Percentiles rank a stretch among this genome's conserved stretches.
phyloP scores from a whole-genome alignment of 2,888 invertebrate species.

The Acanthococcus lagerstroemiae region DNA sequence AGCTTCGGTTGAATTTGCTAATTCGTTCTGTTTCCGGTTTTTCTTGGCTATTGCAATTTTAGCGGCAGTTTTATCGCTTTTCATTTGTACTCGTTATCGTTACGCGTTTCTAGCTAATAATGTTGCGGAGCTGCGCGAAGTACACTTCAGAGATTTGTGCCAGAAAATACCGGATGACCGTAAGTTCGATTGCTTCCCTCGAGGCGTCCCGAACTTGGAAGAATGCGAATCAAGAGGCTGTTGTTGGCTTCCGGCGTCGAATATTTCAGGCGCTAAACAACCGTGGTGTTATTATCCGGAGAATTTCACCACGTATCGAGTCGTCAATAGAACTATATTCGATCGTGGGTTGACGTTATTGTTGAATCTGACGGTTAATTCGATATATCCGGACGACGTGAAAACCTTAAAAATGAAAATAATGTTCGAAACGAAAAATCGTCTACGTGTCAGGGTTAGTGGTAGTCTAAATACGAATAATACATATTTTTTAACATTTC shows the following conservation, averaged over 20 bases:
- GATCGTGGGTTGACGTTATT: conserved; percentile 51
- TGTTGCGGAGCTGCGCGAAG: background rate
- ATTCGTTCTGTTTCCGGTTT: no score
- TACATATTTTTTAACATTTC: no score
- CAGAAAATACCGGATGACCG: conserved; percentile 33
- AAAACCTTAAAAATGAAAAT: conserved; percentile 51
- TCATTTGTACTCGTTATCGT: no score
- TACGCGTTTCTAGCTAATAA: no score
- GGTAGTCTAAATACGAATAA: no score
- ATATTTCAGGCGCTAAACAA: conserved; percentile 40
- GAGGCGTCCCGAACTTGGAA: conserved; percentile 33
- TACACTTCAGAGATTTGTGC: conserved; percentile 9
- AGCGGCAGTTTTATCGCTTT: no score
- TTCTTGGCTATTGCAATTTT: no score
- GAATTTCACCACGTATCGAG: conserved; percentile 55
- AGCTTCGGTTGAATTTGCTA: no score
- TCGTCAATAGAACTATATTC: conserved; percentile 51
- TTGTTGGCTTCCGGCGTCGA: conserved; percentile 35
- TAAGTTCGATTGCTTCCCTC: conserved; percentile 38
- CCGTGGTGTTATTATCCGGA: conserved; percentile 67
- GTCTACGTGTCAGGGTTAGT: conserved; percentile 56
- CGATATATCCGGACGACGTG: conserved; percentile 58
- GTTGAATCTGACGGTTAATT: conserved; percentile 47
- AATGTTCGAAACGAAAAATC: conserved; percentile 51
- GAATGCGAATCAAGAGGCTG: conserved; percentile 36